Evolutionary conservation across 2,797 vertebrate species (phyloP), one percentile per base, ranked within the genome.

Genomic region (Chromobotia macracanthus): DNA sequence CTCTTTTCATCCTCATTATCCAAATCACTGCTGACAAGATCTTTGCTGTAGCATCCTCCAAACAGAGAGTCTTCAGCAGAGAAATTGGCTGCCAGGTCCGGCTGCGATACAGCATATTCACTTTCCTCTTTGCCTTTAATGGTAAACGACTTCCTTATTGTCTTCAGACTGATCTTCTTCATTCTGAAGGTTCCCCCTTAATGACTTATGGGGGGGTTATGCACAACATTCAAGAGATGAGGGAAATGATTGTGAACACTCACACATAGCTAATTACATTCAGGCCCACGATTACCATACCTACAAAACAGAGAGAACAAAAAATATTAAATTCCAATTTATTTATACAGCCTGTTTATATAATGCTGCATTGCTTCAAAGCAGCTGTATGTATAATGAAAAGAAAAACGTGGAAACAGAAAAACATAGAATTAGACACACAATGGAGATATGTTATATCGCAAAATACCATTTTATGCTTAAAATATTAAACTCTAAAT

Each of bases 161-260:
- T 96, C 88, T 95, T 96, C 69, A 96, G 93, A 90, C 94, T 95
- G 25, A 96, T 96, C 88, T 96, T 96, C 95, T 96, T 96, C 95
- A 95, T 96, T 92, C 89, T 95, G 93, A 89, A 89, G 80, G 53
- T 67, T 83, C 79, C 81, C 70, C 79, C 75, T 72, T 74, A 66
- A 66, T 44, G 23, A 35, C 8, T 21, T 68, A 58, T 23, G 61
- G 68, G 85, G 82, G 77, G 69, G 61, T 72, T 61, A 81, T 13
- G n/a, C 16, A 28, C 21, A 83, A 56, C 3, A 80, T 50, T 80
- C 68, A 55, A 71, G 67, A 74, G 72, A 84, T 76, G 72, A 60
- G 66, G 44, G 72, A 65, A 77, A 76, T 25, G 80, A 60, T 2
- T n/a, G 67, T 61, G 70, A 80, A 77, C 28, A 10, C 63, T 72